Conservation (phyloP, 2,797 vertebrate genomes). For the Salarias fasciatus region DNA sequence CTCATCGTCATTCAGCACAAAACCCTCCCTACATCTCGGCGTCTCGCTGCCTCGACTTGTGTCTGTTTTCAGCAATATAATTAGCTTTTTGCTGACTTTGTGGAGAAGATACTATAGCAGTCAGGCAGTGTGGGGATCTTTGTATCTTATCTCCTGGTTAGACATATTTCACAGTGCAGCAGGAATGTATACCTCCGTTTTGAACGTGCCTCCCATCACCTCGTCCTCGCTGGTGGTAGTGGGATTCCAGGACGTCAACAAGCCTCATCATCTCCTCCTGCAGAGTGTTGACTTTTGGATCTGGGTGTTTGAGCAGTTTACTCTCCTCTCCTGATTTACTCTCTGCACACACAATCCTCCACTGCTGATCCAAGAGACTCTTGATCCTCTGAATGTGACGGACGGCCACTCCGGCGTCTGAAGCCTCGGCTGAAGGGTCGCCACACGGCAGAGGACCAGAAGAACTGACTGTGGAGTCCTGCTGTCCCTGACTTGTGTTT, state of each 20-base stretch:
- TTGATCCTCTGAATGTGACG: conserved; percentile 91
- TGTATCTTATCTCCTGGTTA: too few relatives aligned
- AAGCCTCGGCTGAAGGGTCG: conserved; percentile 5
- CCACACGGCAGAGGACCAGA: not conserved
- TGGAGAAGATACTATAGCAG: not conserved
- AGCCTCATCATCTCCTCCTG: conserved; percentile 91
- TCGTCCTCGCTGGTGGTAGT: conserved; percentile 78
- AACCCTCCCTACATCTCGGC: too few relatives aligned
- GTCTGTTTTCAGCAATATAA: not conserved
- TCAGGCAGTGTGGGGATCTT: not conserved
- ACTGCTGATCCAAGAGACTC: conserved; percentile 92
- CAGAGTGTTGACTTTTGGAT: conserved; percentile 89
- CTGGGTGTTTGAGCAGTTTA: conserved; percentile 81
- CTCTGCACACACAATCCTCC: conserved; percentile 88
- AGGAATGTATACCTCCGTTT: conserved; percentile 51
- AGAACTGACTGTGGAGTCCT: not conserved
- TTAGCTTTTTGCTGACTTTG: conserved; percentile 1
- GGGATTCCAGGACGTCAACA: conserved; percentile 86
- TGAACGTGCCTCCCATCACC: conserved; percentile 30
- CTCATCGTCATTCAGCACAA: too few relatives aligned
- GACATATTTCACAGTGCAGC: not conserved
- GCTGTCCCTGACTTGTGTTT: conserved; percentile 31
- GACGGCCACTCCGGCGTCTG: conserved; percentile 66
- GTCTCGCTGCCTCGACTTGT: not conserved
- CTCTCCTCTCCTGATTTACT: conserved; percentile 78